Evolutionary conservation across 2,113 vertebrate genomes (phyloP).

Genomic region (Leucopsar rothschildi): DNA sequence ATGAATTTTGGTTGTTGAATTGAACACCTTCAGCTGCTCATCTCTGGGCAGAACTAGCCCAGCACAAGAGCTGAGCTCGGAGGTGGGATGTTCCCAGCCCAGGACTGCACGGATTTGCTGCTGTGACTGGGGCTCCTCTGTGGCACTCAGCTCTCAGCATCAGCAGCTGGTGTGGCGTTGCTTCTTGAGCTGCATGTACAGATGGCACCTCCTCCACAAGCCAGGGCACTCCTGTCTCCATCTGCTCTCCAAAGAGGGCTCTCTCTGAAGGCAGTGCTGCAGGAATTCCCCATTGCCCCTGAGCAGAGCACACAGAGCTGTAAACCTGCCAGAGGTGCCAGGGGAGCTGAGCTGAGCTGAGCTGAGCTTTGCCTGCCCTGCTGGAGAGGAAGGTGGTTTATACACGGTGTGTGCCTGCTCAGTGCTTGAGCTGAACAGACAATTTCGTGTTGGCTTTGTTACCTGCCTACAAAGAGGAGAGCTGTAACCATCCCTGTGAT

Average conservation of each 20-base stretch:
- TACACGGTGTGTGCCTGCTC: neutral
- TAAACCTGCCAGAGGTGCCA: neutral
- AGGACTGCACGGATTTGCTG: rapidly evolving
- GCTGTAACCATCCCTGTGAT: neutral
- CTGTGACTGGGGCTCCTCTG: neutral
- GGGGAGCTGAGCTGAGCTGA: neutral
- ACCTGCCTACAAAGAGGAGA: neutral
- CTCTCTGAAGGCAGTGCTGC: neutral
- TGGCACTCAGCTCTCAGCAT: neutral
- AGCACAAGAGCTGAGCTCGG: neutral
- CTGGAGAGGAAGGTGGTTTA: neutral
- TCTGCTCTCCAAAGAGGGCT: neutral
- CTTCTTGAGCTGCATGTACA: neutral
- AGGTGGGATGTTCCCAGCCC: neutral
- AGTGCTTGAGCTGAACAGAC: neutral
- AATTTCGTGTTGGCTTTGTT: neutral
- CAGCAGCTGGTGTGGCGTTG: neutral
- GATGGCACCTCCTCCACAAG: neutral
- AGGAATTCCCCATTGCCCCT: neutral
- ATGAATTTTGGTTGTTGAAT: neutral
- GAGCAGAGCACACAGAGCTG: neutral
- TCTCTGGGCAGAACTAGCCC: neutral
- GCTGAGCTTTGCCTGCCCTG: neutral
- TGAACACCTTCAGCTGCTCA: neutral
- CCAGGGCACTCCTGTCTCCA: neutral